These are phyloP conservation scores for Gobio gobio DNA, from an alignment of 2,113 vertebrate species.

Conservation along the genomic window DNA sequence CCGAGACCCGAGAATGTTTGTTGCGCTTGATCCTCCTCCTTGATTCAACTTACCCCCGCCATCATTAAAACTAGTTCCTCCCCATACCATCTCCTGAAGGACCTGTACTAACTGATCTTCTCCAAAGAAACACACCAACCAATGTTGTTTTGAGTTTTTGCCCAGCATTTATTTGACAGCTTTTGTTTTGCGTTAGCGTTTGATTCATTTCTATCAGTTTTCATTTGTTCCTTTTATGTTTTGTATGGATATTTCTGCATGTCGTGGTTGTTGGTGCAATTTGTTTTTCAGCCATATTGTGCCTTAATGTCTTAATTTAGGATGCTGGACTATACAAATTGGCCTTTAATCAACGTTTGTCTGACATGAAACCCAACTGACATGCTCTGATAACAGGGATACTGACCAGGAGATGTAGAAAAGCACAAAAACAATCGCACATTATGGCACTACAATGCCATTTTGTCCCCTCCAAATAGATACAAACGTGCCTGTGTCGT, in stretches of 20 bases:
- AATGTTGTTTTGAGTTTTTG: constrained; percentile 60
- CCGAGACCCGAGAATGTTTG: constrained; percentile 49
- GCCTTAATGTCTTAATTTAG: constrained; percentile 47
- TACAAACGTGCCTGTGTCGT: neutral
- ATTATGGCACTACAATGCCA: neutral
- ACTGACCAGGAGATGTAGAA: constrained; percentile 56
- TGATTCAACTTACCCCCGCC: constrained; percentile 68
- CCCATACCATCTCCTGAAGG: constrained; percentile 83
- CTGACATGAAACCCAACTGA: constrained; percentile 36
- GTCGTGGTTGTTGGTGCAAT: constrained; percentile 59
- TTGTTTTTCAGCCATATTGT: constrained; percentile 56
- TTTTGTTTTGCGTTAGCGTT: constrained; percentile 59
- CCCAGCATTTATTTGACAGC: constrained; percentile 53
- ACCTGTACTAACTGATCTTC: constrained; percentile 86
- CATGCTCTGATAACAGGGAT: constrained; percentile 52
- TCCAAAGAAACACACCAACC: constrained; percentile 60
- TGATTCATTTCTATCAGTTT: constrained; percentile 49
- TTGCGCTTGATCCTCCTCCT: constrained; percentile 51
- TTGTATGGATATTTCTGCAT: constrained; percentile 69
- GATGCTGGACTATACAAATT: constrained; percentile 46
- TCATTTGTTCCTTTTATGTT: constrained; percentile 40
- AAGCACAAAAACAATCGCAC: neutral
- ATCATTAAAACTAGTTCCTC: constrained; percentile 73
- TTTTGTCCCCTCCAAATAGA: constrained; percentile 3
- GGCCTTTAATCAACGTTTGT: constrained; percentile 27